Conservation (phyloP, 2,797 vertebrate species). For the Cossypha heuglini region DNA sequence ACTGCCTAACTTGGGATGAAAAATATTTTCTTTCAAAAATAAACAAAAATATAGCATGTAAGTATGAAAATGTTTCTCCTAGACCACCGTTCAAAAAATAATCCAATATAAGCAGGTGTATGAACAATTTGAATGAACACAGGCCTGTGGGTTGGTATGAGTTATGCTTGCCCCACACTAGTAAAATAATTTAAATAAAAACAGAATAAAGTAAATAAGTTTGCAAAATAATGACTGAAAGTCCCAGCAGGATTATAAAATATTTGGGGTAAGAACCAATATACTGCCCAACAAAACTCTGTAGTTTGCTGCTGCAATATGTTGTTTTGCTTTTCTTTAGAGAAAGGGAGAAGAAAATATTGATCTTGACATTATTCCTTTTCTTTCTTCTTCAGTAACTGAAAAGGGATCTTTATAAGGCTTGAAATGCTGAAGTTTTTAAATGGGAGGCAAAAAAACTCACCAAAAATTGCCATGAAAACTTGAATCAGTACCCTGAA, state of each 20-base stretch:
- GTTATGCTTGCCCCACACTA: background rate
- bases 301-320: background rate
- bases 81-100: background rate
- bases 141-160: background rate
- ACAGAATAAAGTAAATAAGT: background rate
- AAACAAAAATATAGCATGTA: background rate
- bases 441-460: rapidly evolving
- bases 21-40: background rate
- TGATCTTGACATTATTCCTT: background rate
- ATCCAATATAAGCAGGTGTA: background rate
- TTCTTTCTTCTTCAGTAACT: background rate
- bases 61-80: background rate
- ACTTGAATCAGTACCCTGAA: background rate
- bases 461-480: background rate
- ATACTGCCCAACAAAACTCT: background rate
- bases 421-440: background rate
- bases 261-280: background rate
- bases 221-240: background rate
- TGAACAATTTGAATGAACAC: background rate
- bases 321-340: background rate
- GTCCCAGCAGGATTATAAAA: background rate
- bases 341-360: background rate
- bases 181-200: background rate
- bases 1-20: background rate
- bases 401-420: background rate